phyloP scores from a whole-genome alignment of 2,113 vertebrate species.

The Nycticorax nycticorax region DNA sequence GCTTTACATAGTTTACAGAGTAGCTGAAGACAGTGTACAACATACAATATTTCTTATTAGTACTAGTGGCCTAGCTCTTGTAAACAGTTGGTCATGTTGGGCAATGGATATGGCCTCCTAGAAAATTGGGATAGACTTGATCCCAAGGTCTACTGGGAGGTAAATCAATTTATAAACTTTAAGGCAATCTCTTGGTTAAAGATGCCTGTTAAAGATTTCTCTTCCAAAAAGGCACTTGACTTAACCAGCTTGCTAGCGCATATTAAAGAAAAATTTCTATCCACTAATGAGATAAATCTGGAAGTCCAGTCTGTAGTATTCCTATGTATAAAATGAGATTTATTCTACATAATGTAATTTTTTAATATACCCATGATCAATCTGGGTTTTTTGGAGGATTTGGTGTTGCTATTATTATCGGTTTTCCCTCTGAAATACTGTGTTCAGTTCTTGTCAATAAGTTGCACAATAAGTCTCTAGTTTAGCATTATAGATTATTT shows the following conservation, averaged over 20 bases:
- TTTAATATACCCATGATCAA: neutral
- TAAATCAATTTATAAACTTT: neutral
- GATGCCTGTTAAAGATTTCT: neutral
- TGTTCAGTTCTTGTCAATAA: neutral
- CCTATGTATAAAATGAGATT: neutral
- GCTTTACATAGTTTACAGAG: neutral
- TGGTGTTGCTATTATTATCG: neutral
- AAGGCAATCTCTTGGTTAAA: neutral
- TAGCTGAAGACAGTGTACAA: neutral
- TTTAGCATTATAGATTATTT: neutral
- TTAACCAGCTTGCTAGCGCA: neutral
- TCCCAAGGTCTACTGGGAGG: neutral
- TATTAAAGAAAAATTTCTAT: neutral
- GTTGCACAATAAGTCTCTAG: neutral
- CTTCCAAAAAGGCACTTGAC: neutral
- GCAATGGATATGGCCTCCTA: neutral
- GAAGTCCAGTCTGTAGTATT: neutral
- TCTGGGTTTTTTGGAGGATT: neutral
- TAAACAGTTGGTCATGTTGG: neutral
- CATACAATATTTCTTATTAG: neutral
- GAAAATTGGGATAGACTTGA: neutral
- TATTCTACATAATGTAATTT: neutral
- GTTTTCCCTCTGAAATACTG: neutral
- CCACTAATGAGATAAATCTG: neutral
- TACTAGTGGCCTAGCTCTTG: neutral